phyloP scores from a whole-genome alignment of 2,113 vertebrate genomes.

The Salvelinus fontinalis region DNA sequence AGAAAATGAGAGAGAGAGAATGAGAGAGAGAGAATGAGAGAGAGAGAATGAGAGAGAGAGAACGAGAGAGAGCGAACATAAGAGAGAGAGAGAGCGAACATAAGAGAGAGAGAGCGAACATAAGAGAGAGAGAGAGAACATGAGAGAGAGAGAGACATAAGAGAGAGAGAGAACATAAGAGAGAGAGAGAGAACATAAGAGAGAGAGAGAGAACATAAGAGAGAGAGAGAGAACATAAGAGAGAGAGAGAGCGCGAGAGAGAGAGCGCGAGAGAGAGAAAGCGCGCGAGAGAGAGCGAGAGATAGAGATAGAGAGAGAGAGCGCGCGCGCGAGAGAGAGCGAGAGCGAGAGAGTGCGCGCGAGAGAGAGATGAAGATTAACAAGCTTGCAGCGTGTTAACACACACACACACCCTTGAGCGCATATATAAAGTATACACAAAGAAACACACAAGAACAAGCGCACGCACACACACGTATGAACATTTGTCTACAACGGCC shows the following conservation, averaged over 20 bases:
- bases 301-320: neutral
- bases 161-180: rapidly evolving
- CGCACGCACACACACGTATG: neutral
- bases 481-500: neutral
- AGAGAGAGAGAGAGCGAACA: too few relatives aligned
- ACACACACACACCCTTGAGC: slow-evolving; percentile 5
- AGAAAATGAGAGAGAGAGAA: too few relatives aligned
- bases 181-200: rapidly evolving
- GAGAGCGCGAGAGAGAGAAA: too few relatives aligned
- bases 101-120: neutral
- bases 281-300: too few relatives aligned
- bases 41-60: too few relatives aligned
- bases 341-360: rapidly evolving
- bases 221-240: neutral
- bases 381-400: slow-evolving; percentile 48
- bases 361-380: slow-evolving; percentile 45
- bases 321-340: neutral
- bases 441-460: neutral
- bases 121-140: neutral
- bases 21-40: too few relatives aligned
- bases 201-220: neutral
- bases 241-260: rapidly evolving
- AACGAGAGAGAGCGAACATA: too few relatives aligned
- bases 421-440: neutral
- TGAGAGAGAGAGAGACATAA: neutral